A percentile compares a stretch with the other conserved stretches of the same genome.
Evolutionary conservation across 1,140 invertebrate species (phyloP).

Genomic region (Holotrichia oblita): DNA sequence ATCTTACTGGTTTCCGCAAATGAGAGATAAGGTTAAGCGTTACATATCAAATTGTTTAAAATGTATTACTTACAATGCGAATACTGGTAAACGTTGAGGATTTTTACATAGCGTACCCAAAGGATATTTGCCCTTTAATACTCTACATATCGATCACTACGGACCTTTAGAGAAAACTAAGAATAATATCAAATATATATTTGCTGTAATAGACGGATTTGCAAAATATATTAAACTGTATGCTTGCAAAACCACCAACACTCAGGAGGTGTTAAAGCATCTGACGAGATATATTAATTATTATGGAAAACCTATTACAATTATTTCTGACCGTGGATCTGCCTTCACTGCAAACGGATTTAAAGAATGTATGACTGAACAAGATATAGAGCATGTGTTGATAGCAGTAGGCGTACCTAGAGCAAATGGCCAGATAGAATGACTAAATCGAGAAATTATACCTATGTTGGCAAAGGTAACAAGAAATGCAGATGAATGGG

Average conservation of each 20-base stretch:
- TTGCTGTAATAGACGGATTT: slow-evolving; percentile 51
- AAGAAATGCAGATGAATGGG: slow-evolving; percentile 2
- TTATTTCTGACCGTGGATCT: slow-evolving; percentile 48
- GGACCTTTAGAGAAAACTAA: slow-evolving; percentile 48
- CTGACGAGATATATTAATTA: slow-evolving; percentile 44
- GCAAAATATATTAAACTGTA: slow-evolving; percentile 52
- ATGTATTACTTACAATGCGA: slow-evolving; percentile 51
- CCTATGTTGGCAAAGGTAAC: too few species aligned
- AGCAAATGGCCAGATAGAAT: too few species aligned
- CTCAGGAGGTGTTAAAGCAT: slow-evolving; percentile 42
- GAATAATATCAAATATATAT: slow-evolving; percentile 46
- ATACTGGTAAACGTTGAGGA: slow-evolving; percentile 50
- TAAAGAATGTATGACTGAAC: slow-evolving; percentile 1
- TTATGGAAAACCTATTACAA: slow-evolving; percentile 45
- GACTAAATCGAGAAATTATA: too few species aligned
- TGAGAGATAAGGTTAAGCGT: slow-evolving; percentile 52
- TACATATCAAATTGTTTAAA: slow-evolving; percentile 52
- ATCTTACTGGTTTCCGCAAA: slow-evolving; percentile 54
- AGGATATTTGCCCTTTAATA: slow-evolving; percentile 53
- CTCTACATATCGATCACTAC: slow-evolving; percentile 55
- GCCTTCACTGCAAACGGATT: slow-evolving; percentile 46
- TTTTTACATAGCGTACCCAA: slow-evolving; percentile 51
- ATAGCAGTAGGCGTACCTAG: too few species aligned
- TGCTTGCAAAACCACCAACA: slow-evolving; percentile 40
- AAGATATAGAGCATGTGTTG: slow-evolving; percentile 20